Evolutionary conservation across 1,140 invertebrate species (phyloP), one percentile per base, ranked within the genome.

Genomic region (Drosophila carrolli): DNA sequence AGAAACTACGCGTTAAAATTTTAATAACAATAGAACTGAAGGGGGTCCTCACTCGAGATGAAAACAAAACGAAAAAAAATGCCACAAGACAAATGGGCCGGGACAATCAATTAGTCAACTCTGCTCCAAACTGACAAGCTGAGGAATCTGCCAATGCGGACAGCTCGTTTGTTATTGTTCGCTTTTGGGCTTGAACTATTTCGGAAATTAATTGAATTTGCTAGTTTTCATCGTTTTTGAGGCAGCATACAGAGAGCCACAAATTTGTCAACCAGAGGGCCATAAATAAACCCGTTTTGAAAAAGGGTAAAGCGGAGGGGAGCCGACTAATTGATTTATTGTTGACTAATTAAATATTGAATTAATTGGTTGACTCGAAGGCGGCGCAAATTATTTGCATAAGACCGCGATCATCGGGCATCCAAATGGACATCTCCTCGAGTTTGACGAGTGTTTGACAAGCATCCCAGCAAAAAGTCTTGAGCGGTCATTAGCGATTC

Each of bases 331-430:
- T 88, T 88, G 84, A 89, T 88, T 88, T 88, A 89, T 84, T 88
- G 84, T 88, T 88, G 73, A 83, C 84, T 88, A 88, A 88, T 88
- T 88, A 88, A 88, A 89, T 89, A 88, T 88, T 89, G 81, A 89
- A 89, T 89, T 88, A 84, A 88, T 88, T 88, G 84, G 67, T 83
- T 71, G 57, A 19, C 63, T 71, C 40, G 46, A 73, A 85, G 65
- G 32, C 62, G 41, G 41, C 73, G 57, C 60, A 81, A 65, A 78
- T 85, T 78, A 88, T 88, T 88, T 88, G 66, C 84, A 88, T 88
- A 89, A 73, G 60, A 50, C 44, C 51, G 41, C 55, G 37, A 38
- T 38, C 37, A 66, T 75, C 47, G 41, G n/a, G 6, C 47, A 48
- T 16, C 19, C 66, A 44, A 65, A 37, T 53, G 60, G 46, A 13